Base-by-base conservation (phyloP, 2,113 vertebrate species). In the Chaenocephalus aceratus region DNA sequence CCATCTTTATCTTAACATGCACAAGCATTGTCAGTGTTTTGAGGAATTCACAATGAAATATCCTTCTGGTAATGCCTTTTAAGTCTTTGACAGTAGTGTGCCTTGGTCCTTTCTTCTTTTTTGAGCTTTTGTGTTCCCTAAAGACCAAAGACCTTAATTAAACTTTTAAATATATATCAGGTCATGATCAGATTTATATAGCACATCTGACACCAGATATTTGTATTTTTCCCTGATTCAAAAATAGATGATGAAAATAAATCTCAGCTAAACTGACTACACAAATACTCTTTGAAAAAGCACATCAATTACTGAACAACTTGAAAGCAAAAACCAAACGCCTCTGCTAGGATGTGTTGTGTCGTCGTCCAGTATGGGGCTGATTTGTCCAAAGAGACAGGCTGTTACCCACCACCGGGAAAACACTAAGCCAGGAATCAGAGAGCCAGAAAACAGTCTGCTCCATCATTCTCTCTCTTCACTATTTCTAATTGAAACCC, bases 401-500 rank as follows among this genome's bases (percentile, higher is more conserved):
- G 15, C 30, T 74, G 72, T 53, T 77, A 80, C 14, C 10, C 14
- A 21, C 82, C 66, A 44, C 61, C 69, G 80, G 76, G 30, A 79
- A 18, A 36, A 10, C 73, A 60, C 62, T 57, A 8, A 5, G 58
- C 71, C 66, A 75, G 26, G 53, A 75, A 66, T 79, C 71, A 72
- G 49, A 79, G 54, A 75, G 34, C 64, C 36, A 58, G 46, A 41
- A 63, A 67, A 72, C 30, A 77, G 18, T 56, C 58, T 71, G 12
- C 12, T 60, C 61, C 60, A 51, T 12, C 52, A 52, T 46, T 77
- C 54, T 26, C 30, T 57, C 51, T 30, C 34, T 60, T 66, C 62
- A 36, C 30, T 41, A 66, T 72, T 63, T 51, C 36, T 59, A 13
- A 26, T 23, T 63, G 13, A 58, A 34, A 41, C 48, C 46, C 11